Evolutionary conservation across 2,797 vertebrate genomes (phyloP), one percentile per base, ranked within the genome.

Genomic region (Falco cherrug): DNA sequence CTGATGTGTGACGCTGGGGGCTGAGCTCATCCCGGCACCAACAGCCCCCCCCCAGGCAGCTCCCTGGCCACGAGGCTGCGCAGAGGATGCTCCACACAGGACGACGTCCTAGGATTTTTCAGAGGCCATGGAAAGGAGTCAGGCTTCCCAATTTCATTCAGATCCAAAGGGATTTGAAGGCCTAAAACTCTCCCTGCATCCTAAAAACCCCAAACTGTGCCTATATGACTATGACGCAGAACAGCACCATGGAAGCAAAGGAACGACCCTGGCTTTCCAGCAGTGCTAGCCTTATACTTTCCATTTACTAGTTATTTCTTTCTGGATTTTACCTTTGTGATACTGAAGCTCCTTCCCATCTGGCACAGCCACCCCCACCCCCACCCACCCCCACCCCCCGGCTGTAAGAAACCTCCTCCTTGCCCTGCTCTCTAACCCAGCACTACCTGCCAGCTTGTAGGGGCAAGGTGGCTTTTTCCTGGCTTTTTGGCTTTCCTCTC

Each of bases 391-490:
- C 37, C 59, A 22, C 5, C 54, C n/a, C 33, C 16, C 0, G 5
- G 59, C 69, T 51, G 13, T 5, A n/a, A 22, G 57, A 70, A 83
- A 39, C 33, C 70, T 65, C 64, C 37, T 15, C 57, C 82, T 69
- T 3, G 1, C 69, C 7, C 4, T 1, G 41, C 48, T 56, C 69
- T 35, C 85, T 35, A 67, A 6, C 37, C 47, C 68, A 10, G 69
- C 16, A 0, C 25, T 54, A 78, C 82, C 85, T 64, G 92, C 92
- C 95, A 91, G 89, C 77, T 91, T 22, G 0, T 1, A 75, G 70
- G 88, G 85, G 57, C 84, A 96, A 93, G 89, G 95, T 84, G 95
- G 57, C 85, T 90, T 91, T 91, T 93, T 84, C 89, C 90, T 89
- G 73, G n/a, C 79, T 86, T 87, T 68, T 89, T 91, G 90, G 92